These are phyloP conservation scores for Burhinus oedicnemus DNA, from an alignment of 2,113 vertebrate species.

Conservation along the genomic window DNA sequence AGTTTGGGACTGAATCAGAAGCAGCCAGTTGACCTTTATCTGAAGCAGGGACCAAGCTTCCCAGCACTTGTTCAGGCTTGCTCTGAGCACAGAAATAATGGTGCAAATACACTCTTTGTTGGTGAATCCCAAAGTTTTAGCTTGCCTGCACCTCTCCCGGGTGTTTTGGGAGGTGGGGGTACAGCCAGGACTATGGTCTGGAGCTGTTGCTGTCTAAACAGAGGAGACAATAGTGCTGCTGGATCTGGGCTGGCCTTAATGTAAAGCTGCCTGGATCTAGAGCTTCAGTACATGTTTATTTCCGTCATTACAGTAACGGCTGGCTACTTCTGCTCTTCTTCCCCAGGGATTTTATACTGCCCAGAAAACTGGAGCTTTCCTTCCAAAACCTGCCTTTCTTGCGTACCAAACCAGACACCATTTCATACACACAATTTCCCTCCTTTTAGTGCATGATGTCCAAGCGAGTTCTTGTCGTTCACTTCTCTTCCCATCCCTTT, in stretches of 20 bases:
- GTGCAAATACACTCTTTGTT: not conserved
- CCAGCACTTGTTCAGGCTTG: not conserved
- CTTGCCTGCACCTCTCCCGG: not conserved
- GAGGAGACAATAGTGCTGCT: not conserved
- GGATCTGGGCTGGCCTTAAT: not conserved
- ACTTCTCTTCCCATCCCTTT: not conserved
- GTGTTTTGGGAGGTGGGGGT: fast-evolving
- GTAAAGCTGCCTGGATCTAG: not conserved
- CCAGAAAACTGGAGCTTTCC: not conserved
- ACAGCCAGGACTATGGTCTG: not conserved
- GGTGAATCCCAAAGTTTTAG: not conserved
- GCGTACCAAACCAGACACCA: not conserved
- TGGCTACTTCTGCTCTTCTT: not conserved
- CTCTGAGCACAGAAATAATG: not conserved
- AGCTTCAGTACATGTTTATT: not conserved
- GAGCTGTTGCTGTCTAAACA: not conserved
- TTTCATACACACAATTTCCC: not conserved
- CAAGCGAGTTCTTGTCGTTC: not conserved
- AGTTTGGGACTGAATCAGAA: not conserved
- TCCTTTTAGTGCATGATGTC: not conserved
- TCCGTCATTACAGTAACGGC: fast-evolving
- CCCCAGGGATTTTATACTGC: not conserved
- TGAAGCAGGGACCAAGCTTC: not conserved
- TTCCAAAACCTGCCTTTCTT: not conserved
- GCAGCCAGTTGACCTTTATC: not conserved